Evolutionary conservation across 2,888 invertebrate species (phyloP), one percentile per base, ranked within the genome.

Genomic region (Tenthredo amoena): DNA sequence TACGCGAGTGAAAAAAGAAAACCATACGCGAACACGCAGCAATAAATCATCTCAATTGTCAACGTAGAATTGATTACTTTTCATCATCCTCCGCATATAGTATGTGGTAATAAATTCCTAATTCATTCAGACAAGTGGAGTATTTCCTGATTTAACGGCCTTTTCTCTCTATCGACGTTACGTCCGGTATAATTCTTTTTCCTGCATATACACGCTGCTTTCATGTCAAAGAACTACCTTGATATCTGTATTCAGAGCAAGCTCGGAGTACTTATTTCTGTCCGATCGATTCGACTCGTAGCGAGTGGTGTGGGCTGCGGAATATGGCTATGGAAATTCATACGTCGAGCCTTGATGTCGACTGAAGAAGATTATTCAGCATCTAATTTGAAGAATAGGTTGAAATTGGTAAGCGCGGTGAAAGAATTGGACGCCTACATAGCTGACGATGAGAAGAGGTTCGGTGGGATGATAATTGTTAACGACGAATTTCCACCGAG

Each of bases 371-470:
- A 81, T 81, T 21, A 40, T 62, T 81, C 12, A 4, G 21, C 40
- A 21, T 58, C 3, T n/a, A 10, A 62, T 18, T 40, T 26, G 18
- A 6, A 40, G 58, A 58, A 15, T 58, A 40, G 50, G 15, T 21
- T 10, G 26, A 50, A 71, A 47, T 47, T 68, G 3, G 47, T 6
- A 5, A 83, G n/a, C 31, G 84, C 62, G 1, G 86, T 86, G 18
- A 7, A 40, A 37, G 77, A 82, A 55, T 77, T 87, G 9, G 87
- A 87, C 65, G 86, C 86, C 10, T 86, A 87, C 26, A 86, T 87
- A 84, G 65, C 43, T 4, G 65, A 50, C 10, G 79, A 86, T 21
- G 86, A 86, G 37, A 81, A 71, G 37, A 43, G 34, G 84, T 87
- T 55, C 68, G 85, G 84, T 12, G 83, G 31, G 34, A 83, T 86